phyloP scores from a whole-genome alignment of 2,113 vertebrate species.

The Hemichromis elongatus region DNA sequence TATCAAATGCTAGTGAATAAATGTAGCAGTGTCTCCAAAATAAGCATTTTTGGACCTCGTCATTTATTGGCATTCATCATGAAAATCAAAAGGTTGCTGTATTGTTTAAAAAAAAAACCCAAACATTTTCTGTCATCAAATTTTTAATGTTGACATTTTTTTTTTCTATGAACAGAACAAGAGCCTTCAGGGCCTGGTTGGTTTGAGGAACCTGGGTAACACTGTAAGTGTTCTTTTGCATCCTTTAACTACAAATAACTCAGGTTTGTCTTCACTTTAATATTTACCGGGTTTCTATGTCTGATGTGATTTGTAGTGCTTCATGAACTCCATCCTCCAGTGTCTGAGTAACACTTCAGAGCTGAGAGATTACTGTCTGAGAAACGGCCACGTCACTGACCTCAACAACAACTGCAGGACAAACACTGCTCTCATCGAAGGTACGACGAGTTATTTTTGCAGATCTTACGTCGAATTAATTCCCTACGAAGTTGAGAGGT shows the following conservation, averaged over 20 bases:
- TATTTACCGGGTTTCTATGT: neutral
- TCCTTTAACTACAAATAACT: neutral
- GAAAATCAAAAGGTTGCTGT: no score
- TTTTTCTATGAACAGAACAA: slow-evolving; percentile 78
- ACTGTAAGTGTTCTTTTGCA: slow-evolving; percentile 78
- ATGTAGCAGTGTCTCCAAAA: no score
- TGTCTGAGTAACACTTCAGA: slow-evolving; percentile 94
- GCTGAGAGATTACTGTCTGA: slow-evolving; percentile 91
- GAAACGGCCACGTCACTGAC: slow-evolving; percentile 81
- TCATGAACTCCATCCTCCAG: slow-evolving; percentile 98
- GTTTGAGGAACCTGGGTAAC: slow-evolving; percentile 92
- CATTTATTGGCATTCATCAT: neutral
- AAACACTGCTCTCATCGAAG: slow-evolving; percentile 84
- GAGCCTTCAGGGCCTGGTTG: slow-evolving; percentile 87
- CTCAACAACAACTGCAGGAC: slow-evolving; percentile 79
- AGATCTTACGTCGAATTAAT: neutral
- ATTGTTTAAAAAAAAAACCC: no score
- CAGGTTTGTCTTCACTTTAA: rapidly evolving
- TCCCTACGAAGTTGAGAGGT: rapidly evolving
- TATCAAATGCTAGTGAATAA: no score
- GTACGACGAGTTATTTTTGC: slow-evolving; percentile 52
- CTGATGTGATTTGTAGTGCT: slow-evolving; percentile 75
- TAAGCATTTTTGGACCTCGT: no score
- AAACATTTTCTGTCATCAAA: no score
- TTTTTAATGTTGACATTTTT: neutral